phyloP scores from a whole-genome alignment of 2,888 invertebrate species.

The Chrysomela aeneicollis region DNA sequence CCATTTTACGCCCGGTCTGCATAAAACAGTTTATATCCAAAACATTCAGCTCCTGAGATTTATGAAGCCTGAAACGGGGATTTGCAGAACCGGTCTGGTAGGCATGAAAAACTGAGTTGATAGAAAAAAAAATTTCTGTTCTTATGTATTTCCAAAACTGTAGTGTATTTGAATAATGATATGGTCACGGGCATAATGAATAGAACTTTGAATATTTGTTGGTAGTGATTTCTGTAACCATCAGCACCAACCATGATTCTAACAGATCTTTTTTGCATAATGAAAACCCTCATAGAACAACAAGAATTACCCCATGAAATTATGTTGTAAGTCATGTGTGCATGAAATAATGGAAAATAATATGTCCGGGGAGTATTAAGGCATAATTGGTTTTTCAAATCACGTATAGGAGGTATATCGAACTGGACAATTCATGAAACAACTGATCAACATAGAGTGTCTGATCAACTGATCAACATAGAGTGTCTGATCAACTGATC shows the following conservation, averaged over 20 bases:
- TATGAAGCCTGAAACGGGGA: neutral
- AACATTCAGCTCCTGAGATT: neutral
- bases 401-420: too few species aligned
- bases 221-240: neutral
- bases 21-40: too few species aligned
- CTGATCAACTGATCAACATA: neutral
- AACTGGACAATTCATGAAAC: too few species aligned
- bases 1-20: too few species aligned
- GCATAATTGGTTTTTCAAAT: too few species aligned
- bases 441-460: neutral
- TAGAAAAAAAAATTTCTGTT: neutral
- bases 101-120: neutral
- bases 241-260: too few species aligned
- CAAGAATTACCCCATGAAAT: conserved; percentile 1
- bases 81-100: neutral
- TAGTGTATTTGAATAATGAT: neutral
- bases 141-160: neutral
- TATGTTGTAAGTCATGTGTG: too few species aligned
- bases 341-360: neutral
- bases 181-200: too few species aligned
- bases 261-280: neutral
- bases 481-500: neutral
- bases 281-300: neutral
- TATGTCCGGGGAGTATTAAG: neutral
- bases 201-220: neutral